These are phyloP conservation scores for Pimephales promelas DNA, from an alignment of 2,113 vertebrate genomes.

Conservation along the genomic window DNA sequence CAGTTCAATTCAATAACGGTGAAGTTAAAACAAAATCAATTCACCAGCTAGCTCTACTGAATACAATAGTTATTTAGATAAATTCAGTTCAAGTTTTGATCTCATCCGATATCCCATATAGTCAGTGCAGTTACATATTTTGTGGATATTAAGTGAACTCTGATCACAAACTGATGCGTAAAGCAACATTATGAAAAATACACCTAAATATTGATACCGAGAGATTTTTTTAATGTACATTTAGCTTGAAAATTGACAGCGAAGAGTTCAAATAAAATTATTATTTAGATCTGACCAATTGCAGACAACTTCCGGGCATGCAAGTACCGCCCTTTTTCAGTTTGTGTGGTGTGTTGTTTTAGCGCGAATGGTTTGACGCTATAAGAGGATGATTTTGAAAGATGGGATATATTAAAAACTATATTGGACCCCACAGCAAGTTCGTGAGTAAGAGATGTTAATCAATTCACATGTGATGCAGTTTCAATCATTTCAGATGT, in stretches of 20 bases:
- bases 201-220: background rate
- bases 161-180: no score
- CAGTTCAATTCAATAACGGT: no score
- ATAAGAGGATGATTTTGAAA: background rate
- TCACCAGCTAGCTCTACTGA: no score
- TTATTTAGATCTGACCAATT: background rate
- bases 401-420: no score
- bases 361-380: no score
- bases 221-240: background rate
- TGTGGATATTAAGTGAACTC: background rate
- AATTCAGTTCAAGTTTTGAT: no score
- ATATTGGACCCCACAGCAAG: background rate
- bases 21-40: no score
- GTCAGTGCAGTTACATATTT: no score
- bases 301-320: no score
- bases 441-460: background rate
- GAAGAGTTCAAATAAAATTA: background rate
- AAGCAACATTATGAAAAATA: background rate
- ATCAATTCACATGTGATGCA: background rate
- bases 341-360: background rate
- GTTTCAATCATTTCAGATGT: background rate
- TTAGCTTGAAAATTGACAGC: background rate
- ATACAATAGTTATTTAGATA: no score
- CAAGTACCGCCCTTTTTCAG: background rate
- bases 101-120: no score